These are phyloP conservation scores for Drosophila asahinai DNA, from an alignment of 1,140 invertebrate species.

Conservation along the genomic window DNA sequence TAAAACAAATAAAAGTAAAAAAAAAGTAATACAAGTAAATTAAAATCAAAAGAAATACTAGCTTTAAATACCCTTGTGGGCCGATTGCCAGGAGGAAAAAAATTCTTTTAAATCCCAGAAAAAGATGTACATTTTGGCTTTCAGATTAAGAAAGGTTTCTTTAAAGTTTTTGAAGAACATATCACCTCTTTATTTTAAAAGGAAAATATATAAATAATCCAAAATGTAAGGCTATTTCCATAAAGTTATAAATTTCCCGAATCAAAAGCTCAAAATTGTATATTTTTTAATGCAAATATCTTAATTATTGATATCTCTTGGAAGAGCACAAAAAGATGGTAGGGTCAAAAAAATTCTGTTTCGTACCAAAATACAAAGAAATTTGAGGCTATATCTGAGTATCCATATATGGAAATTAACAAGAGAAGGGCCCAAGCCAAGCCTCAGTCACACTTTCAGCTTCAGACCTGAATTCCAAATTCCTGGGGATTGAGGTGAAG, in stretches of 20 bases:
- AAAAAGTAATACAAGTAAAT: no score
- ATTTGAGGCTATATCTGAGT: neutral
- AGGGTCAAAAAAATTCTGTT: conserved; percentile 32
- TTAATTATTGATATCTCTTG: neutral
- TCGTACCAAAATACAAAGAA: conserved; percentile 8
- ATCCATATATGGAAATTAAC: conserved; percentile 54
- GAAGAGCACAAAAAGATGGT: neutral
- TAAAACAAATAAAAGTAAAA: conserved; percentile 16
- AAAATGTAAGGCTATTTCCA: no score
- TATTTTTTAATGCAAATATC: neutral
- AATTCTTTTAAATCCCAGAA: neutral
- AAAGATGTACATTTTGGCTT: neutral
- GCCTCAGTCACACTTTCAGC: conserved; percentile 40
- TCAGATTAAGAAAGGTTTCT: neutral
- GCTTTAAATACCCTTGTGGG: neutral
- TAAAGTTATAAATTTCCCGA: neutral
- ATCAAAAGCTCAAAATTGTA: no score
- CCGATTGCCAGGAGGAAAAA: neutral
- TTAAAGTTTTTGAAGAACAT: no score
- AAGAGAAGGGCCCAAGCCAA: conserved; percentile 15
- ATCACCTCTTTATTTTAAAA: no score
- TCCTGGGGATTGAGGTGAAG: conserved; percentile 1
- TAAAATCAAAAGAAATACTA: neutral
- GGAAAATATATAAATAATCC: no score
- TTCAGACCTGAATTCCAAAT: conserved; percentile 8